Evolutionary conservation across 2,113 vertebrate genomes (phyloP).

Genomic region (Trichomycterus rosablanca): DNA sequence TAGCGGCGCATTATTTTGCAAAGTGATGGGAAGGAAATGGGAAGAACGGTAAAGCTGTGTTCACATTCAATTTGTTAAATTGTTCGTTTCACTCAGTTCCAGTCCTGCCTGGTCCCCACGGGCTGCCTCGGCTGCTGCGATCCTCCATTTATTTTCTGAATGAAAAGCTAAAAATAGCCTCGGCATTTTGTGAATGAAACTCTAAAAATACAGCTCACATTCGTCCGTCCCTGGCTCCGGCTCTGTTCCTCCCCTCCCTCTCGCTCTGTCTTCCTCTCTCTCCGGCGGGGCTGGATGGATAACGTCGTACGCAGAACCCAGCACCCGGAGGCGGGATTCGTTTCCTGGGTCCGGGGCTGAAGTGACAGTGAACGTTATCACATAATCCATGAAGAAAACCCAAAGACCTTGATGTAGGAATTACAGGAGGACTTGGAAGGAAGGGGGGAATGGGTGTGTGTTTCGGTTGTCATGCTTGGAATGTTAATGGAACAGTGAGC

Average conservation of each 20-base stretch:
- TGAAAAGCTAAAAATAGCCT: constrained; percentile 61
- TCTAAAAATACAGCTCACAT: constrained; percentile 59
- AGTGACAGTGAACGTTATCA: constrained; percentile 71
- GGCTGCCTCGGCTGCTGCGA: constrained; percentile 49
- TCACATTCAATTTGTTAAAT: constrained; percentile 42
- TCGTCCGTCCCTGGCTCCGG: constrained; percentile 35
- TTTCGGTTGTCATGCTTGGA: constrained; percentile 54
- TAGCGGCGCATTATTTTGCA: constrained; percentile 42
- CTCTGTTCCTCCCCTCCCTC: background rate
- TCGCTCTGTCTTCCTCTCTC: constrained; percentile 35
- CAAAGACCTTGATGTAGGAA: constrained; percentile 61
- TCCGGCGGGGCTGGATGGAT: constrained; percentile 52
- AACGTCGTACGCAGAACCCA: constrained; percentile 59
- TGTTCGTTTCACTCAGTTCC: constrained; percentile 49
- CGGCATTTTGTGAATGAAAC: constrained; percentile 60
- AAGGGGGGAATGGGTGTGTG: constrained; percentile 31
- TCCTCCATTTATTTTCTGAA: constrained; percentile 57
- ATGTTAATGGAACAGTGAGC: constrained; percentile 59
- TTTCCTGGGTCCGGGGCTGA: constrained; percentile 63
- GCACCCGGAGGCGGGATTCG: constrained; percentile 62
- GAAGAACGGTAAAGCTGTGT: constrained; percentile 28
- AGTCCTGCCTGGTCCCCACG: constrained; percentile 52
- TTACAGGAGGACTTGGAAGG: constrained; percentile 62
- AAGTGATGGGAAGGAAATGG: constrained; percentile 31
- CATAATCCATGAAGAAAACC: constrained; percentile 73